A percentile compares a stretch with the other conserved stretches of the same genome.
Conservation (phyloP, 2,797 vertebrate species). For the Xiphophorus birchmanni region DNA sequence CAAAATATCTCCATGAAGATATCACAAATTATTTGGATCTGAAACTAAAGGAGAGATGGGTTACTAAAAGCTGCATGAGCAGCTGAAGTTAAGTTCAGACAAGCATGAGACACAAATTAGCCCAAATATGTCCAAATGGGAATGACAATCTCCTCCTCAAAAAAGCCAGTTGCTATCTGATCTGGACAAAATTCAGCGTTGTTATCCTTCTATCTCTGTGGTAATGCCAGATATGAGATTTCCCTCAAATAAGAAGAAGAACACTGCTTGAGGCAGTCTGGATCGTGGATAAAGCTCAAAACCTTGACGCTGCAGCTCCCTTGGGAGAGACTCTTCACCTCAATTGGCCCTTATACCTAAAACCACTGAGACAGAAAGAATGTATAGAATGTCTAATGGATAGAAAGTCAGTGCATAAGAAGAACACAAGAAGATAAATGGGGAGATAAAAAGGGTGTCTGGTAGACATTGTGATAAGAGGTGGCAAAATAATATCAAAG, state of each 20-base stretch:
- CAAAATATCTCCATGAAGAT: conserved; percentile 17
- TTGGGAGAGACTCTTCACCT: conserved; percentile 63
- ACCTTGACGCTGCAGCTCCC: conserved; percentile 55
- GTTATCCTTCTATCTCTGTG: conserved; percentile 70
- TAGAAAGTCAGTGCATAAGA: conserved; percentile 29
- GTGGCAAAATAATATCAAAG: conserved; percentile 65
- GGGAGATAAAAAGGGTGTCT: conserved; percentile 53
- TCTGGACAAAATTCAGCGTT: conserved; percentile 59
- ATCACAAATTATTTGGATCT: conserved; percentile 28
- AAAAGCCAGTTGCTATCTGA: conserved; percentile 51
- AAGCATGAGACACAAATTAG: conserved; percentile 63
- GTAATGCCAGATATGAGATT: conserved; percentile 73
- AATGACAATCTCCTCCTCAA: conserved; percentile 56
- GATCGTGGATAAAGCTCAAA: conserved; percentile 65
- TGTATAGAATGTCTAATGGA: conserved; percentile 56
- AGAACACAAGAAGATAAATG: conserved; percentile 47
- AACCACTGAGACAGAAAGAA: conserved; percentile 60
- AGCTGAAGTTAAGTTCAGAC: conserved; percentile 55
- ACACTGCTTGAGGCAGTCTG: conserved; percentile 58
- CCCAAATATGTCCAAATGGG: conserved; percentile 60
- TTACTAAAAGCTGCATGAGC: conserved; percentile 46
- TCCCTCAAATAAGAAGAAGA: conserved; percentile 63
- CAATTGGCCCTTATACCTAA: conserved; percentile 56
- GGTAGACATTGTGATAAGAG: conserved; percentile 62
- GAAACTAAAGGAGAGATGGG: conserved; percentile 48